These are phyloP conservation scores for Setophaga coronata DNA, from an alignment of 2,113 vertebrate species.

Conservation along the genomic window DNA sequence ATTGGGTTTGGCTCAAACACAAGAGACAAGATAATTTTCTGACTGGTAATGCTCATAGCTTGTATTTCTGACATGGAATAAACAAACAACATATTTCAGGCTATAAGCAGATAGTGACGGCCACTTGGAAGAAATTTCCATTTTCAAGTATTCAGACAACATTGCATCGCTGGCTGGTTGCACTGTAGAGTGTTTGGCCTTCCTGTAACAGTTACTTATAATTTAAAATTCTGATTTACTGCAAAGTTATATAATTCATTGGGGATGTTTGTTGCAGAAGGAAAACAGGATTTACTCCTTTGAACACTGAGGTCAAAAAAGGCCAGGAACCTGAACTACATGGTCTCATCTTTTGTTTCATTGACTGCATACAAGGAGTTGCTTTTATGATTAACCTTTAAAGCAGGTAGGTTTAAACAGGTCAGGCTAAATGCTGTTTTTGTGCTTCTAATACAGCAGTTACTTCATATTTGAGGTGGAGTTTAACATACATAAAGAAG, in stretches of 20 bases:
- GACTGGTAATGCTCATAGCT: background rate
- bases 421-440: background rate
- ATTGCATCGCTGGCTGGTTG: background rate
- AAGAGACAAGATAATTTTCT: constrained; percentile 28
- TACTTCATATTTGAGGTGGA: background rate
- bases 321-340: background rate
- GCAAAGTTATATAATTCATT: background rate
- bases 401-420: background rate
- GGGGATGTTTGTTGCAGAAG: background rate
- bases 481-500: background rate
- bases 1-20: constrained; percentile 7
- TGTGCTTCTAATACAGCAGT: background rate
- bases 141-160: background rate
- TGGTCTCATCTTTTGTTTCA: background rate
- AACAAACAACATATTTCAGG: background rate
- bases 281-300: background rate
- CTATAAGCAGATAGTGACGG: constrained; percentile 3
- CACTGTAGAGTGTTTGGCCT: background rate
- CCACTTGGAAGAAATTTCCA: background rate
- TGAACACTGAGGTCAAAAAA: background rate
- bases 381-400: background rate
- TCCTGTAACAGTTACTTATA: background rate
- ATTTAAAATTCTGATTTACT: background rate
- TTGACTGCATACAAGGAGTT: background rate
- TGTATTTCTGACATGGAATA: constrained; percentile 18